A percentile compares a stretch with the other conserved stretches of the same genome.
phyloP scores from a whole-genome alignment of 64 coral and sea anemone species.

The Porites australiensis region DNA sequence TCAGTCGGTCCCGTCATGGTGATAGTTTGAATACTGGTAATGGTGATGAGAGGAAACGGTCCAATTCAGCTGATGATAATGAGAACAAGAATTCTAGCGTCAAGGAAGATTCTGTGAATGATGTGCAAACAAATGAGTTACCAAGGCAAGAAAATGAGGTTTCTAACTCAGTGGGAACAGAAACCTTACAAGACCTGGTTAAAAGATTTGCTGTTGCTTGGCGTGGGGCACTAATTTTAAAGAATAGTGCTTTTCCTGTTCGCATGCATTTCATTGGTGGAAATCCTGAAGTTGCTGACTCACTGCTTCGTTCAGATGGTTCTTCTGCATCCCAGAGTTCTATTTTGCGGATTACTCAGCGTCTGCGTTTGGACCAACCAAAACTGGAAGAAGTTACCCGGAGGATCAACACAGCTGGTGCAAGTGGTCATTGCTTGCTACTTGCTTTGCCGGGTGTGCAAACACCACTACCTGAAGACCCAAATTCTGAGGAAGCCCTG shows the following conservation, averaged over 20 bases:
- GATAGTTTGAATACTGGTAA: conserved; percentile 33
- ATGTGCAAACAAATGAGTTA: conserved; percentile 61
- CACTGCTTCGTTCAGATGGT: conserved; percentile 86
- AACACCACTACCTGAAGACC: conserved; percentile 73
- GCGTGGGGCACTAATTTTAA: conserved; percentile 95
- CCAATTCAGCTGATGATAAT: conserved; percentile 57
- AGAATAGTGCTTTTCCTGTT: conserved; percentile 99
- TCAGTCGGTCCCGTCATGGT: conserved; percentile 60
- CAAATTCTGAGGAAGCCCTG: conserved; percentile 82
- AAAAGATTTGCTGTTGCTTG: conserved; percentile 98
- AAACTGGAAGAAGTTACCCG: conserved; percentile 99
- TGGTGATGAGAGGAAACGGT: conserved; percentile 69
- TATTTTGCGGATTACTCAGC: conserved; percentile 92
- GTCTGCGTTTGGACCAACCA: conserved; percentile 97
- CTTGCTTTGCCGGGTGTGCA: conserved; percentile 92
- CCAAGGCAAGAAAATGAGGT: conserved; percentile 45
- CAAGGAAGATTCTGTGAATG: conserved; percentile 68
- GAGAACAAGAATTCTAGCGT: conserved; percentile 70
- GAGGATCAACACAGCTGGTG: conserved; percentile 92
- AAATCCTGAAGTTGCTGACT: conserved; percentile 97
- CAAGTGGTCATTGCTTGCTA: conserved; percentile 91
- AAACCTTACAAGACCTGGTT: conserved; percentile 96
- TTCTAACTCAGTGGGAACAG: conserved; percentile 68
- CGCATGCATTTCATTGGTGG: conserved; percentile 99
- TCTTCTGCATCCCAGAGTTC: conserved; percentile 71